phyloP scores from a whole-genome alignment of 1,140 invertebrate genomes.

The Caerostris darwini region DNA sequence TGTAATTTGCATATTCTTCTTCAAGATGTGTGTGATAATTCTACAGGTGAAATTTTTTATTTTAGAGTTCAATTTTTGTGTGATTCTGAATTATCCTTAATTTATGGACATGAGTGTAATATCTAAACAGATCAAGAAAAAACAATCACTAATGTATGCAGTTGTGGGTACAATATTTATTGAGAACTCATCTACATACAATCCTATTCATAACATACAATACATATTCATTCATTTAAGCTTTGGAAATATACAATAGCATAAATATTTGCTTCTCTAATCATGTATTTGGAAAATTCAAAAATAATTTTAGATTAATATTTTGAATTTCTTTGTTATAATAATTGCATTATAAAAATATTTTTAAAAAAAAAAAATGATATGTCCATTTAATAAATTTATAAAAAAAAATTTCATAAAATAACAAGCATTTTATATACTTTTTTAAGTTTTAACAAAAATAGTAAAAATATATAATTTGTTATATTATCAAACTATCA shows the following conservation, averaged over 20 bases:
- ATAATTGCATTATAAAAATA: background rate
- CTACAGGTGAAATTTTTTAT: no score
- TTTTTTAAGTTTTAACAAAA: no score
- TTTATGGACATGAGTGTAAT: no score
- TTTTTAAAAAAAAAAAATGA: conserved; percentile 6
- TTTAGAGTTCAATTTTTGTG: no score
- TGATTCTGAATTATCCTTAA: no score
- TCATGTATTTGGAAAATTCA: conserved; percentile 4
- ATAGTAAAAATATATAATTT: no score
- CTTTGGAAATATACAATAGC: background rate
- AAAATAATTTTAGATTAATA: background rate
- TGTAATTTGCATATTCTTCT: no score
- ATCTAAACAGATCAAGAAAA: background rate
- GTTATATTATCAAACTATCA: no score
- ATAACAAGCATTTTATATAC: no score
- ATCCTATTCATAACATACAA: background rate
- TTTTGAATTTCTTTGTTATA: background rate
- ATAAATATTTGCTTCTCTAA: conserved; percentile 4
- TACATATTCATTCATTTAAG: background rate
- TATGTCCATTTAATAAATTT: background rate
- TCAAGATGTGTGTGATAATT: no score
- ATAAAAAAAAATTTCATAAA: background rate
- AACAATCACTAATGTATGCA: background rate
- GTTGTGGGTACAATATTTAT: background rate
- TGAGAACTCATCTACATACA: background rate